These are phyloP conservation scores for Conger conger DNA, from an alignment of 2,113 vertebrate species.

Conservation along the genomic window DNA sequence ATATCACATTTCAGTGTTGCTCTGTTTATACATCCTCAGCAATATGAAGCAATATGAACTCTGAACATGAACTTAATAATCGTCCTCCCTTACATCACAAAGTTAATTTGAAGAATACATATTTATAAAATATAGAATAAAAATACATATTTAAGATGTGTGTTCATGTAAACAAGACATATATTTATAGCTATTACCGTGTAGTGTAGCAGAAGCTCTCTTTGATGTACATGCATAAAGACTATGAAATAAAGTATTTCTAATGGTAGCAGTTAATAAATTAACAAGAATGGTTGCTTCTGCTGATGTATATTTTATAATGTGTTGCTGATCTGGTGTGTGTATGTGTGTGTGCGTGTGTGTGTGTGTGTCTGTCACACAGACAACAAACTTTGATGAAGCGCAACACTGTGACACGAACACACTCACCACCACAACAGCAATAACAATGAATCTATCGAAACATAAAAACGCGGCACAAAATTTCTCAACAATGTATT, in stretches of 20 bases:
- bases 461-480: neutral
- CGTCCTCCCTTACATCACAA: neutral
- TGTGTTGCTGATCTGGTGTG: slow-evolving; percentile 9
- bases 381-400: slow-evolving; percentile 13
- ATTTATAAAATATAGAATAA: neutral
- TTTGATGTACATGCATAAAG: neutral
- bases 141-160: neutral
- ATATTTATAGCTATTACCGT: neutral
- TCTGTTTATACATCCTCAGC: slow-evolving; percentile 37
- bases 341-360: neutral
- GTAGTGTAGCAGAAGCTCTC: neutral
- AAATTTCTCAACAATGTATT: slow-evolving; percentile 5
- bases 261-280: slow-evolving; percentile 10
- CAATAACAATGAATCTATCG: neutral
- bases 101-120: neutral
- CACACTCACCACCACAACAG: neutral
- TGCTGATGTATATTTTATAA: slow-evolving; percentile 19
- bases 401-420: neutral
- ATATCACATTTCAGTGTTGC: slow-evolving; percentile 41
- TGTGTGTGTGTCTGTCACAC: neutral
- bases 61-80: neutral
- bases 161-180: neutral
- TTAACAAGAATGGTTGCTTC: slow-evolving; percentile 15
- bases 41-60: neutral
- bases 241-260: neutral